A percentile compares a stretch with the other conserved stretches of the same genome.
phyloP scores from a whole-genome alignment of 1,140 invertebrate species.

The Himalopsyche phryganea region DNA sequence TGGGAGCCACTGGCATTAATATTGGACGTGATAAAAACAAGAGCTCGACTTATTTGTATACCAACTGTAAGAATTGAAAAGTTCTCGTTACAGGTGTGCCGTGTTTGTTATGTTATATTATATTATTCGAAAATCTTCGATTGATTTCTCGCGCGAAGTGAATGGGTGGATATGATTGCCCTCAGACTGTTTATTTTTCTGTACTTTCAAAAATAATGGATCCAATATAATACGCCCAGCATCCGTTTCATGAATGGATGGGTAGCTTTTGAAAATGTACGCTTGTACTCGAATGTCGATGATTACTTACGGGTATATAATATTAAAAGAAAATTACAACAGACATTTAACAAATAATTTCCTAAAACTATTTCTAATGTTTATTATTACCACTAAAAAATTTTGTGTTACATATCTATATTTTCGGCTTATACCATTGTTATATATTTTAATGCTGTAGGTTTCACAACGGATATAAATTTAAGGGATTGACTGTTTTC shows the following conservation, averaged over 20 bases:
- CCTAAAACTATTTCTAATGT: no score
- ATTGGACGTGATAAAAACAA: conserved; percentile 17
- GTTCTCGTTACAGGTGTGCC: not conserved
- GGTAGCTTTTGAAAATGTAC: not conserved
- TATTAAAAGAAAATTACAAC: no score
- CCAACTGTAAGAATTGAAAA: conserved; percentile 6
- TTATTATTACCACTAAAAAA: no score
- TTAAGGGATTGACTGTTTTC: no score
- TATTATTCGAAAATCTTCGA: not conserved
- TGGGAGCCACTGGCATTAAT: conserved; percentile 10
- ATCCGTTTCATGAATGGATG: conserved; percentile 10
- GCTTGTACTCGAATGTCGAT: not conserved
- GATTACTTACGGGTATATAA: no score
- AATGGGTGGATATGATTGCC: conserved; percentile 13
- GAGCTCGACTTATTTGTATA: not conserved
- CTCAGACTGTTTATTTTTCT: conserved; percentile 18
- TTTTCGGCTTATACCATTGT: no score
- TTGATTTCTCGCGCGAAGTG: not conserved
- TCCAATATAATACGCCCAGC: conserved; percentile 6
- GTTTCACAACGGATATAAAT: no score
- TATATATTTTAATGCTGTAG: no score
- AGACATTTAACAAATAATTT: no score
- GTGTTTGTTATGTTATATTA: conserved; percentile 3
- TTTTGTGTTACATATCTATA: no score
- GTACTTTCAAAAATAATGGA: conserved; percentile 10